Evolutionary conservation across 1,140 invertebrate species (phyloP).

Genomic region (Charaxes varanes): DNA sequence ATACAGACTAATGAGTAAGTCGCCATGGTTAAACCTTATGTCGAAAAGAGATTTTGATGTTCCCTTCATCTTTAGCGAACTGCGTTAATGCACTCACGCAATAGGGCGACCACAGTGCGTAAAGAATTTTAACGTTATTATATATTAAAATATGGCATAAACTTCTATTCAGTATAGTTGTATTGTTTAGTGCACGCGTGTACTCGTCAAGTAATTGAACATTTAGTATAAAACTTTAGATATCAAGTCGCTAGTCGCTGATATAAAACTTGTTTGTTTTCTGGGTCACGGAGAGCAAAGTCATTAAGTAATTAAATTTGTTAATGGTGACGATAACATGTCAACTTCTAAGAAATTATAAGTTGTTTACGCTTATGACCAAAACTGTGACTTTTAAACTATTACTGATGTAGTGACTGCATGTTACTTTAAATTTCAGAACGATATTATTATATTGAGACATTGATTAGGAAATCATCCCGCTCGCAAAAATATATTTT

Average conservation of each 20-base stretch:
- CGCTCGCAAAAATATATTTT: background rate
- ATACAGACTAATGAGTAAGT: no score
- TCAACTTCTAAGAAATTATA: constrained; percentile 11
- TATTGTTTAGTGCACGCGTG: constrained; percentile 42
- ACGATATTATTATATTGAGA: background rate
- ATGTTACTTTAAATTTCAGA: constrained; percentile 1
- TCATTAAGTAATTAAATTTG: constrained; percentile 33
- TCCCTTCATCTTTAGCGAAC: no score
- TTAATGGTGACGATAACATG: constrained; percentile 9
- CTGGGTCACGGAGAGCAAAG: constrained; percentile 55
- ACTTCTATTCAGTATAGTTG: no score
- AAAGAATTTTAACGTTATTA: no score
- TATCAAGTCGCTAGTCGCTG: constrained; percentile 20
- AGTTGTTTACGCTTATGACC: background rate
- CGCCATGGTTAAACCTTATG: no score
- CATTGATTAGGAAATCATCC: background rate
- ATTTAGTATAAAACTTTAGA: constrained; percentile 13
- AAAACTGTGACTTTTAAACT: no score
- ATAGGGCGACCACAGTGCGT: no score
- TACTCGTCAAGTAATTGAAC: constrained; percentile 31
- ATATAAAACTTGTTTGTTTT: constrained; percentile 44
- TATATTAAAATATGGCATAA: no score
- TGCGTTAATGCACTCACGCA: no score
- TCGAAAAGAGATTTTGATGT: no score
- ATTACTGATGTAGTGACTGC: no score